Base-by-base conservation (phyloP, 2,113 vertebrate species). In the Nematolebias whitei region DNA sequence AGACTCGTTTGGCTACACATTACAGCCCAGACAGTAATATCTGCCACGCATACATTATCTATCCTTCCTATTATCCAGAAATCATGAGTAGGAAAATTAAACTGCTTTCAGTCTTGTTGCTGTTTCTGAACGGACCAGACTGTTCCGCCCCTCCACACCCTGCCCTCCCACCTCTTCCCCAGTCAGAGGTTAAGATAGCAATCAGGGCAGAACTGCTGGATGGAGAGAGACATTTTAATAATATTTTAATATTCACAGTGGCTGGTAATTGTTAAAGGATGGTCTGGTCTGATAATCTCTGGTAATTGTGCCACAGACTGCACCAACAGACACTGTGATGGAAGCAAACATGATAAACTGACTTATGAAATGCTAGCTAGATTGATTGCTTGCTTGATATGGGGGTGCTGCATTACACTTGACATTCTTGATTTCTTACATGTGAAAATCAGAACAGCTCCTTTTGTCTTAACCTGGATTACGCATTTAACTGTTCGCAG, bases 161-260 rank as follows among this genome's bases (percentile, higher is more conserved):
- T 41, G 12, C 40, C 15, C 40, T 13, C 38, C 38, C 23, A 2
- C 49, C 8, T 3, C 23, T 51, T 26, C 93, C 91, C 92, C 94
- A 96, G 96, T 97, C 97, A 98, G 96, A 97, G 98, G 96, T 98
- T 99, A 98, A 95, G 94, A 98, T 98, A 96, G 94, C 97, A 99
- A 98, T 99, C 96, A 99, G 83, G 71, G 63, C 94, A 92, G 93
- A 95, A 94, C 92, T 93, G 89, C 95, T n/a, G 94, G 80, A 98
- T 97, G 95, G 93, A 95, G 94, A 90, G 93, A 94, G 95, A 97
- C 95, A 95, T 96, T 98, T 98, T 98, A 96, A 98, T 99, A 98
- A 97, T 98, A 95, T 98, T 81, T 96, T 98, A 98, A 98, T 98
- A 98, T 97, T 98, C 95, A 94, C 95, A 93, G 95, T 22, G 94